A percentile compares a stretch with the other conserved stretches of the same genome.
Conservation (phyloP, 2,797 vertebrate genomes). For the Phyllotis vaccarum region DNA sequence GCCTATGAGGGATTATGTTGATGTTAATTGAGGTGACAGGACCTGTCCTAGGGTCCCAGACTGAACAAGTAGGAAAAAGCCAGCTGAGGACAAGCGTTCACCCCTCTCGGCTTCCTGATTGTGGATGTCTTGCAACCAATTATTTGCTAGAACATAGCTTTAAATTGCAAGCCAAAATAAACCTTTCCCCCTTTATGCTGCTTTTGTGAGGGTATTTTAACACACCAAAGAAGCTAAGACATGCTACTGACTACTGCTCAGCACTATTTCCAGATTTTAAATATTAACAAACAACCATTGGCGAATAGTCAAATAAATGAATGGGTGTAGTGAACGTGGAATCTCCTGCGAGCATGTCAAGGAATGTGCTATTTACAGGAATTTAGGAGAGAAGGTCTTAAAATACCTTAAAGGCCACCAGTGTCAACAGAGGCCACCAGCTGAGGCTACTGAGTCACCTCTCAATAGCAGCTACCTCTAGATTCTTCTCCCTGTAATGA, state of each 20-base stretch:
- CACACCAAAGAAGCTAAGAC: not conserved
- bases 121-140: too few species aligned
- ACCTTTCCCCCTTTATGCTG: not conserved
- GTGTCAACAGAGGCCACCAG: accelerated
- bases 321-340: accelerated
- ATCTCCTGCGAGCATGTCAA: too few species aligned
- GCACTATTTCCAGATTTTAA: not conserved
- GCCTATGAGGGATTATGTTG: not conserved
- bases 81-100: not conserved
- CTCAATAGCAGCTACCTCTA: too few species aligned
- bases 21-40: not conserved
- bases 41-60: not conserved
- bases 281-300: accelerated
- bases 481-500: not conserved
- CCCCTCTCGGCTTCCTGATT: not conserved
- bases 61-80: not conserved
- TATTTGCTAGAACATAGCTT: not conserved
- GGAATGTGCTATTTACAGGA: too few species aligned
- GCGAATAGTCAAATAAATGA: accelerated
- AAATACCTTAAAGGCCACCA: not conserved
- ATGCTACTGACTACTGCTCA: not conserved
- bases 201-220: not conserved
- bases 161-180: not conserved
- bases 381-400: not conserved
- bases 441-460: accelerated